Conservation (phyloP, 1,140 invertebrate species). For the Nasonia vitripennis region DNA sequence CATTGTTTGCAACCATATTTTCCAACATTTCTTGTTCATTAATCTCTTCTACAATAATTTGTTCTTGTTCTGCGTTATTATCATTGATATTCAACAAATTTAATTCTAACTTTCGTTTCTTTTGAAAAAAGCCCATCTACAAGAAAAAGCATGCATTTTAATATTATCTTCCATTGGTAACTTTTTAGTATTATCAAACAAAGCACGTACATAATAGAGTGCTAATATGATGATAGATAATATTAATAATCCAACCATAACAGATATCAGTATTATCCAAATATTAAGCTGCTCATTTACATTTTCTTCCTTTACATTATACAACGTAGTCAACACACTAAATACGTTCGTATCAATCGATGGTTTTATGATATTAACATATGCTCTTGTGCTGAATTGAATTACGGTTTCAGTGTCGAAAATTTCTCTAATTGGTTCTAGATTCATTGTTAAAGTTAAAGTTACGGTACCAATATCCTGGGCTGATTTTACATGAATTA, state of each 20-base stretch:
- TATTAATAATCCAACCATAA: conserved; percentile 65
- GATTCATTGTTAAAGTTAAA: conserved; percentile 56
- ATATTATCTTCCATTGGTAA: conserved; percentile 4
- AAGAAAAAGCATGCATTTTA: conserved; percentile 2
- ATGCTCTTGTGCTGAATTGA: not conserved
- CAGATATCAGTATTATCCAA: conserved; percentile 66
- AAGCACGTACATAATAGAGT: conserved; percentile 61
- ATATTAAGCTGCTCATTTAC: conserved; percentile 55
- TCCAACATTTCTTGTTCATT: not conserved
- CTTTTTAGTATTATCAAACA: not conserved
- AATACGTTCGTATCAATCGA: not conserved
- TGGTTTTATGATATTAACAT: not conserved
- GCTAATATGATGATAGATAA: conserved; percentile 61
- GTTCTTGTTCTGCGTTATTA: not conserved
- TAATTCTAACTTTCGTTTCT: conserved; percentile 60
- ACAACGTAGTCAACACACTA: conserved; percentile 62
- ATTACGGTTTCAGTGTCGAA: not conserved
- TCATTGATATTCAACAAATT: conserved; percentile 47
- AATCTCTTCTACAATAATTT: not conserved
- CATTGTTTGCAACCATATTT: not conserved
- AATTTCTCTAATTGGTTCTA: conserved; percentile 52
- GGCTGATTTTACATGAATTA: conserved; percentile 54
- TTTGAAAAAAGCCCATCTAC: conserved; percentile 64
- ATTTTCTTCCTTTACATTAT: conserved; percentile 53
- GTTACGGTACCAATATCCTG: conserved; percentile 57